Conservation (phyloP, 2,113 vertebrate genomes). For the Aspidoscelis tigris region DNA sequence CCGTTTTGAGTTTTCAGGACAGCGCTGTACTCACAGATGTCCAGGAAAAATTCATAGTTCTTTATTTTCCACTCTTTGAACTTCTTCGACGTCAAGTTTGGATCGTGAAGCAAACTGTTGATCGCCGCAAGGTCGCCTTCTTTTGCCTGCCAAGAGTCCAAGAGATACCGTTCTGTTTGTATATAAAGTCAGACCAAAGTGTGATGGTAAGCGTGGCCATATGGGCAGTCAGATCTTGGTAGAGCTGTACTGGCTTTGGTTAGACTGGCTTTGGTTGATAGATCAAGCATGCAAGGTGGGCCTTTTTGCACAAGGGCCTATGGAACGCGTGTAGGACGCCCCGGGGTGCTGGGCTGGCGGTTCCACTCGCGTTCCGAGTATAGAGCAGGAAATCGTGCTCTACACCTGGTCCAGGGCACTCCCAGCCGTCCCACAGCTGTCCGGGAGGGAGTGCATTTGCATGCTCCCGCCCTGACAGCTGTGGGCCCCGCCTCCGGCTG, state of each 20-base stretch:
- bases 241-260: not conserved
- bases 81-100: slow-evolving; percentile 86
- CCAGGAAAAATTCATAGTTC: slow-evolving; percentile 90
- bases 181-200: not conserved
- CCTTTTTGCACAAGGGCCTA: no score
- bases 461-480: no score
- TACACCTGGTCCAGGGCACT: no score
- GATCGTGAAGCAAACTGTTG: slow-evolving; percentile 85
- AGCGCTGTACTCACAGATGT: slow-evolving; percentile 88
- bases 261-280: not conserved
- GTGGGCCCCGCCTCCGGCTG: no score
- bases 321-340: no score
- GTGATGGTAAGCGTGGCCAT: not conserved
- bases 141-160: slow-evolving; percentile 80
- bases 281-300: not conserved
- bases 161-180: slow-evolving; percentile 40
- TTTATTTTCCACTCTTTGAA: slow-evolving; percentile 91
- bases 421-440: no score
- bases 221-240: not conserved
- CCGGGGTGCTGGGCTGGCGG: no score
- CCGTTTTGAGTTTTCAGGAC: slow-evolving; percentile 78
- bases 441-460: no score
- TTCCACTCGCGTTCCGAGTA: no score
- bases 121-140: slow-evolving; percentile 86
- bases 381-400: no score